Evolutionary conservation across 2,113 vertebrate species (phyloP).

Genomic region (Sinocyclocheilus anophthalmus): DNA sequence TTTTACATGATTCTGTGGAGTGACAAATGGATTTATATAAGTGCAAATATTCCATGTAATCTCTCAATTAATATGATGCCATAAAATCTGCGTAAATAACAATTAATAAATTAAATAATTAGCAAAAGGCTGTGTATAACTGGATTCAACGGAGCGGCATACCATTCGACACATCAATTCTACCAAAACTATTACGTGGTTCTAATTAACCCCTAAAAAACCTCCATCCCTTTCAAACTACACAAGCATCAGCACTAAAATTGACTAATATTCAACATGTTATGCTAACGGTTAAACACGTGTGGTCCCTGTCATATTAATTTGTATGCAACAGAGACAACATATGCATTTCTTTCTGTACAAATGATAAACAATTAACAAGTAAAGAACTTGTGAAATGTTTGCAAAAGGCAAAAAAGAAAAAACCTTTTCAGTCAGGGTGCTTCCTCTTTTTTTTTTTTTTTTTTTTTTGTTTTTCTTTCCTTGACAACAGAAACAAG

Average conservation of each 20-base stretch:
- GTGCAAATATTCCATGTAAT: background rate
- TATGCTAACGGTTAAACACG: background rate
- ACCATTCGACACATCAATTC: background rate
- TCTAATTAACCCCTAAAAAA: too few species aligned
- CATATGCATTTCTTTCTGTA: background rate
- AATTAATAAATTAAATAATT: background rate
- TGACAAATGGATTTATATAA: background rate
- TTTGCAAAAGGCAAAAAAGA: too few species aligned
- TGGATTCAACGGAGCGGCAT: background rate
- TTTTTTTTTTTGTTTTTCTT: too few species aligned
- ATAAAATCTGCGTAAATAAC: background rate
- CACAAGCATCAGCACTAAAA: too few species aligned
- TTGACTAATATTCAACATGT: background rate
- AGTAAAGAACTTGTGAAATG: background rate
- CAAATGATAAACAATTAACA: background rate
- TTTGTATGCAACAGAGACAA: background rate
- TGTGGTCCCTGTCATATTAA: background rate
- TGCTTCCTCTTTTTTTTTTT: background rate
- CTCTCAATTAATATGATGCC: background rate
- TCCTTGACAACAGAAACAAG: too few species aligned
- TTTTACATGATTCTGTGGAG: background rate
- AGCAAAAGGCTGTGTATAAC: background rate
- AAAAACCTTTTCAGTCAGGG: background rate
- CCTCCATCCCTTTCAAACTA: background rate
- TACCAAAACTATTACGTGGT: background rate